Base-by-base conservation (phyloP, 1,140 invertebrate genomes). In the Asbolus verrucosus region DNA sequence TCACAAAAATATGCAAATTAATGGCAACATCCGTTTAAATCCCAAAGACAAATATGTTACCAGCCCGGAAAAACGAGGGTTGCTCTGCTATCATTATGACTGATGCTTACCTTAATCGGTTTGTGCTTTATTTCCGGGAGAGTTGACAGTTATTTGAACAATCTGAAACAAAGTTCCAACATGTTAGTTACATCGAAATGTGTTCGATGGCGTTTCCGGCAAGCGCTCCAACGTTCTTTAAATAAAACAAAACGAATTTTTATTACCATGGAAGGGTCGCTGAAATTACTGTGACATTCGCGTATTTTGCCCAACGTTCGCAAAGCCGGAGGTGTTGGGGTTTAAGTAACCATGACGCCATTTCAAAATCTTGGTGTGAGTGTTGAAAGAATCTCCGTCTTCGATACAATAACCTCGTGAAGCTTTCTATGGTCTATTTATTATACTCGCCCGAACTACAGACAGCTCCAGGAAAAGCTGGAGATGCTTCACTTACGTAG, bases 21-120 rank as follows among this genome's bases (percentile, higher is more conserved):
- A 36, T 36, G 33, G 33, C 33, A 36, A 36, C 33, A n/a, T 36
- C 24, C 24, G 24, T 27, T 27, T 27, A 27, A 27, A 27, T 4
- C 8, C 5, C 33, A 2, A 36, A 36, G 11, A 36, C 33, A 36
- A 11, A 11, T 0, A 36, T 36, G 6, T 36, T 36, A 2, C 11
- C n/a, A n/a, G 6, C 5, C 33, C 33, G 33, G 33, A 36, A 36
- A 36, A 11, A 11, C 33, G 6, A 36, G 11, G 11, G 11, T 2
- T n/a, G 5, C 11, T 11, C 27, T 4, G 27, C 27, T 30, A 5
- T 30, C 27, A 8, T 8, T 8, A 30, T 30, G 4, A 11, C 6
- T 27, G 46, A 27, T 54, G 9, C 46, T 13, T 54, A 54, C 46
- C 46, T 54, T 54, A 54, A 54, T 54, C 27, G 41, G 46, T 54